Evolutionary conservation across 2,113 vertebrate genomes (phyloP).

Genomic region (Melanostigma gelatinosum): DNA sequence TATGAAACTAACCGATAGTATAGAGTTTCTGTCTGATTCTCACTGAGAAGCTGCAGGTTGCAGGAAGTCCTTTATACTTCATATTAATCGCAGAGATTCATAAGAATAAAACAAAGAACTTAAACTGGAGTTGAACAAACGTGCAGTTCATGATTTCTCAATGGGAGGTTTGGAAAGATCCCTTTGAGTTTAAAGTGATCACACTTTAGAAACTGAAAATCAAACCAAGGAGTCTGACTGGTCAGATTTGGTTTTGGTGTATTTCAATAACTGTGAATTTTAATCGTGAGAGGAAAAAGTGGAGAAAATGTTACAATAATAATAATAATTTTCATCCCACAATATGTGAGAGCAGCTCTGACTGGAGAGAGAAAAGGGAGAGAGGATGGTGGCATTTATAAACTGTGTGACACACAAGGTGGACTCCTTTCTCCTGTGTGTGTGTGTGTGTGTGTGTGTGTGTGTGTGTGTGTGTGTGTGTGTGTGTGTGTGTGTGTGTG

Average conservation of each 20-base stretch:
- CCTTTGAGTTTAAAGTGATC: too few species aligned
- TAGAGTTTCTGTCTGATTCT: too few species aligned
- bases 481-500: too few species aligned
- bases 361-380: background rate
- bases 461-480: constrained; percentile 18
- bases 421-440: constrained; percentile 24
- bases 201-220: background rate
- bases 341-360: background rate
- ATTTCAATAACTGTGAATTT: background rate
- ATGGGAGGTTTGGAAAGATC: background rate
- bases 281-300: background rate
- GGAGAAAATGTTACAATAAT: background rate
- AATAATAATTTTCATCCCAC: background rate
- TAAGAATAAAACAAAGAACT: too few species aligned
- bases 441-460: constrained; percentile 29
- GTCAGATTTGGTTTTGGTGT: background rate
- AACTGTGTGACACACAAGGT: constrained; percentile 45
- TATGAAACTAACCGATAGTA: too few species aligned
- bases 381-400: constrained; percentile 34
- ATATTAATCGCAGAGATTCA: too few species aligned
- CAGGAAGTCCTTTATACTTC: too few species aligned
- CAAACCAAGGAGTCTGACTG: background rate
- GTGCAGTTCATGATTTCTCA: background rate
- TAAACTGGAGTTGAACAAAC: too few species aligned
- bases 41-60: too few species aligned